Base-by-base conservation (phyloP, 2,888 invertebrate species). In the Sepiola atlantica region DNA sequence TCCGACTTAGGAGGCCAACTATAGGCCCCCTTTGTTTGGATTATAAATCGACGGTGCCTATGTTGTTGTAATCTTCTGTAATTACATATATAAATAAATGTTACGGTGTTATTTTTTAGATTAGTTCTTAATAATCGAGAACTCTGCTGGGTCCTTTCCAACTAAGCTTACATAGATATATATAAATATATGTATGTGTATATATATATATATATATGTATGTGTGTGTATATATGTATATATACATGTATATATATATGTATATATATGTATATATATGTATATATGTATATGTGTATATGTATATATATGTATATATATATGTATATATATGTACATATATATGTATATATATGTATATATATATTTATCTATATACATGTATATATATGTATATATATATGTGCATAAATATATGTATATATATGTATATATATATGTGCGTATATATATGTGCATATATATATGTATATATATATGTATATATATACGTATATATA, bases 401-500 rank as follows among this genome's bases (percentile, higher is more conserved):
- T 77, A n/a, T 77, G 10, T 77, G 10, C 10, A 77, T 28, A 10
- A 6, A 77, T 28, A 77, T 77, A 77, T 77, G 10, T 77, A 77
- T 77, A 77, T 77, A 77, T 77, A 77, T 77, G n/a, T 28, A 77
- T 77, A 77, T 28, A 77, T 77, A 77, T 77, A 77, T 77, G n/a
- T 77, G 10, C 10, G 10, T 77, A 77, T 77, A 77, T 28, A 77
- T 77, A 77, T 77, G 10, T 77, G 10, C 10, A 8, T 77, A 10
- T 77, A 10, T 77, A 10, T 77, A 10, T 77, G 10, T 28, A 77
- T 77, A 77, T 28, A 77, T 77, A 10, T 77, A 10, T 77, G n/a
- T 77, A 77, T 77, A 77, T 77, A 77, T 77, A 77, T 28, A 10
- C 10, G n/a, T 28, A 10, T 77, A 10, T 77, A 77, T 77, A n/a